These are phyloP conservation scores for Lacanobia oleracea DNA, from an alignment of 2,888 invertebrate genomes.

Conservation along the genomic window DNA sequence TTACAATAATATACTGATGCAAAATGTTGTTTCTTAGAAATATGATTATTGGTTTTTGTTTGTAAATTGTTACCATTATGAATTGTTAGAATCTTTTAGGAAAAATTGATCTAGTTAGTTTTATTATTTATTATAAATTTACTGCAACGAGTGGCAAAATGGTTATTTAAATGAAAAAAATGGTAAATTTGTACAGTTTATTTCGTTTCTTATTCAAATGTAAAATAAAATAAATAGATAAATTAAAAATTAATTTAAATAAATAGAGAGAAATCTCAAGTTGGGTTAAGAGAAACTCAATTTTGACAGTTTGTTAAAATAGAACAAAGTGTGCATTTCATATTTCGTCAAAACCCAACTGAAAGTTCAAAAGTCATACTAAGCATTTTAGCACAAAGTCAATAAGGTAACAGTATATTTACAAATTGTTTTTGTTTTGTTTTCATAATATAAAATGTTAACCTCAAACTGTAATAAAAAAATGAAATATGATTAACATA, in stretches of 20 bases:
- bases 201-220: constrained; percentile 84
- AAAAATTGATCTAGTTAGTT: constrained; percentile 58
- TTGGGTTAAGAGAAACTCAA: constrained; percentile 88
- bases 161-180: constrained; percentile 76
- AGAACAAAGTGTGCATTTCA: constrained; percentile 54
- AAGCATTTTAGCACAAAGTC: constrained; percentile 74
- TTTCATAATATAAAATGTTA: constrained; percentile 44
- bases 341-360: constrained; percentile 89
- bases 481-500: constrained; percentile 56
- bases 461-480: constrained; percentile 52
- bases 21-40: constrained; percentile 46
- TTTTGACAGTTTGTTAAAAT: constrained; percentile 52
- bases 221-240: constrained; percentile 88
- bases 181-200: constrained; percentile 87
- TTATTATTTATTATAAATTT: constrained; percentile 55
- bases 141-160: constrained; percentile 53
- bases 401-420: constrained; percentile 80
- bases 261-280: constrained; percentile 90
- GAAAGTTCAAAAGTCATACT: constrained; percentile 86
- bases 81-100: constrained; percentile 45
- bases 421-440: constrained; percentile 73
- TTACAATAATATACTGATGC: constrained; percentile 77
- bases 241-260: constrained; percentile 83
- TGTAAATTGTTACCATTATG: constrained; percentile 9
- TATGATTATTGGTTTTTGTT: constrained; percentile 11